These are phyloP conservation scores for Melieria omissa DNA, from an alignment of 2,888 invertebrate species.

Conservation along the genomic window DNA sequence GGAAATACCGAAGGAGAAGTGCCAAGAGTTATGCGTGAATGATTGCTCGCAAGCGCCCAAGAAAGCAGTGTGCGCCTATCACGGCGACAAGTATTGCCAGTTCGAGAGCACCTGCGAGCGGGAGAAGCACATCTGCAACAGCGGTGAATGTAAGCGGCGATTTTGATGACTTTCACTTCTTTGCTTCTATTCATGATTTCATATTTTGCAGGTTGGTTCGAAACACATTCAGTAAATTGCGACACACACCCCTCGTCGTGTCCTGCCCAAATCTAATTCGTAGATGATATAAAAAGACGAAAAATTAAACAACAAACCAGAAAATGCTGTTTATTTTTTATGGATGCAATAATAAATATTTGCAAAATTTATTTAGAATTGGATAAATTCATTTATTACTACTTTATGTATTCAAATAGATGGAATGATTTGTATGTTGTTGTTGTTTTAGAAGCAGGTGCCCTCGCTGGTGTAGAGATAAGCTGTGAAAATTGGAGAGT, in stretches of 20 bases:
- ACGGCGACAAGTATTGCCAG: neutral
- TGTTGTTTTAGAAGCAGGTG: conserved; percentile 10
- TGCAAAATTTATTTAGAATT: too few species aligned
- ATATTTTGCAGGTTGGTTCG: neutral
- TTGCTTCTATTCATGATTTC: neutral
- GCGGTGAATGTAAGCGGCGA: conserved; percentile 8
- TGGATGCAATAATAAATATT: too few species aligned
- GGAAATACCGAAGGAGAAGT: conserved; percentile 21
- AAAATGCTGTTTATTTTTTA: too few species aligned
- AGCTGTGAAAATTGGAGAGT: neutral
- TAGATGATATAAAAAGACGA: neutral
- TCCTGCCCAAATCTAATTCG: neutral
- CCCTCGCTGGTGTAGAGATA: conserved; percentile 6
- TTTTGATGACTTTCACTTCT: neutral
- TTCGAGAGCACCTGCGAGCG: neutral
- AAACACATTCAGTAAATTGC: neutral
- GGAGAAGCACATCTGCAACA: conserved; percentile 14
- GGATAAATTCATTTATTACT: too few species aligned
- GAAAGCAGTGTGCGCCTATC: neutral
- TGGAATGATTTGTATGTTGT: neutral
- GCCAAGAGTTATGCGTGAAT: conserved; percentile 13
- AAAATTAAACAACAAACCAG: too few species aligned
- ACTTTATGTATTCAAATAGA: too few species aligned
- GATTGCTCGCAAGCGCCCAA: neutral
- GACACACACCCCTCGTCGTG: neutral